Evolutionary conservation across 1,140 invertebrate genomes (phyloP), one percentile per base, ranked within the genome.

Genomic region (Ephestia elutella): DNA sequence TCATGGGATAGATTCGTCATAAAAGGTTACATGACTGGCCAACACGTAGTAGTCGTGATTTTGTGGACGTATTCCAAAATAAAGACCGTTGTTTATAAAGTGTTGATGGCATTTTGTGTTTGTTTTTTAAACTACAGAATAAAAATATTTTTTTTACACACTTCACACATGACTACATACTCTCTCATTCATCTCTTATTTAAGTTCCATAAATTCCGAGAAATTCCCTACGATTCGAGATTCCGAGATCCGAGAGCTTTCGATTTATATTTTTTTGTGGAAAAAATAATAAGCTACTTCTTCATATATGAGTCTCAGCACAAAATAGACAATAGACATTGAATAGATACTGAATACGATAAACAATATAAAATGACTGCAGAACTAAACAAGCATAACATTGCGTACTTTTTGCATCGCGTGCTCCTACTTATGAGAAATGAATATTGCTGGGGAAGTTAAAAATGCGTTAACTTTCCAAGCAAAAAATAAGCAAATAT

Each of bases 1-100:
- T 70, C 66, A 61, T 51, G 70, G 66, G 71, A 80, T 76, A 78
- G 71, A 80, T 69, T 80, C 75, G 72, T 85, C 78, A 78, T 85
- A 78, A 74, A 76, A 70, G 66, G 57, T 73, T 69, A 81, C 73
- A 80, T 70, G 80, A 75, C 72, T 80, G 57, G 65, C 59, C 78
- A 81, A 81, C 78, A 81, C 78, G 77, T 76, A 60, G 65, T 65
- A 68, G 69, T 81, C 75, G 78, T 81, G 80, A 80, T 77, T 76
- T 68, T 61, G 62, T 44, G 38, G 10, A 44, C 15, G 38, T 44
- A 15, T 15, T 44, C 38, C 38, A 15, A 44, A 44, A 44, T 44
- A 44, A 17, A 44, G 38, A 44, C 38, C 7, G n/a, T 44, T 15
- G 38, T 32, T 32, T 32, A 32, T 32, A 8, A 32, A 32, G 30